Percentiles rank a stretch among this genome's conserved stretches.
Evolutionary conservation across 2,113 vertebrate genomes (phyloP).

Genomic region (Rhagologus leucostigma): DNA sequence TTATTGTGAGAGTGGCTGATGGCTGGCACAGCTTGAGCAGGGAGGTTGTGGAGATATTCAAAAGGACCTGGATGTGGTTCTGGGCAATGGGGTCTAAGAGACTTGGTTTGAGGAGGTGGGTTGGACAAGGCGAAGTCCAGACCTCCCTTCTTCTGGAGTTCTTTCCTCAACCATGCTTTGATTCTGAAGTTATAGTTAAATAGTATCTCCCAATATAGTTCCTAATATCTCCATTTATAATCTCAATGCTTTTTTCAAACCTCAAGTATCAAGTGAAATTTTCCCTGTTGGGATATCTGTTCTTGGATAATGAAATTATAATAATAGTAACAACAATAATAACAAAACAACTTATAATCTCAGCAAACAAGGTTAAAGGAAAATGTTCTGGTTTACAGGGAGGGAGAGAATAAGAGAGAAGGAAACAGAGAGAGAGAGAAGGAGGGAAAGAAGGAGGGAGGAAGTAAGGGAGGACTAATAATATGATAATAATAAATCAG

Average conservation of each 20-base stretch:
- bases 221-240: not conserved
- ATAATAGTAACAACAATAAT: not conserved
- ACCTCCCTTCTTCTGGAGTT: not conserved
- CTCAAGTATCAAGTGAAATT: not conserved
- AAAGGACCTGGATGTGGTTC: not conserved
- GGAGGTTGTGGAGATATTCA: not conserved
- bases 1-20: not conserved
- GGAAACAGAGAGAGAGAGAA: rapidly evolving
- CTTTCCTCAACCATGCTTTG: not conserved
- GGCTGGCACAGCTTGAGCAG: not conserved
- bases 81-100: not conserved
- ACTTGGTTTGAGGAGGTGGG: not conserved
- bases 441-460: not conserved
- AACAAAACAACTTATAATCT: not conserved
- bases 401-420: not conserved
- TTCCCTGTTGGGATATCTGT: not conserved
- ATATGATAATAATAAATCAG: not conserved
- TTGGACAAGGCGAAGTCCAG: not conserved
- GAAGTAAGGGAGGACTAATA: not conserved
- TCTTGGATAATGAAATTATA: not conserved
- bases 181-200: not conserved
- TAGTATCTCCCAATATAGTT: too few species aligned
- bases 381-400: not conserved
- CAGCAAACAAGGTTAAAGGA: not conserved
- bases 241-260: not conserved